These are phyloP conservation scores for Teleiodes luculella DNA, from an alignment of 2,888 invertebrate species.

Conservation along the genomic window DNA sequence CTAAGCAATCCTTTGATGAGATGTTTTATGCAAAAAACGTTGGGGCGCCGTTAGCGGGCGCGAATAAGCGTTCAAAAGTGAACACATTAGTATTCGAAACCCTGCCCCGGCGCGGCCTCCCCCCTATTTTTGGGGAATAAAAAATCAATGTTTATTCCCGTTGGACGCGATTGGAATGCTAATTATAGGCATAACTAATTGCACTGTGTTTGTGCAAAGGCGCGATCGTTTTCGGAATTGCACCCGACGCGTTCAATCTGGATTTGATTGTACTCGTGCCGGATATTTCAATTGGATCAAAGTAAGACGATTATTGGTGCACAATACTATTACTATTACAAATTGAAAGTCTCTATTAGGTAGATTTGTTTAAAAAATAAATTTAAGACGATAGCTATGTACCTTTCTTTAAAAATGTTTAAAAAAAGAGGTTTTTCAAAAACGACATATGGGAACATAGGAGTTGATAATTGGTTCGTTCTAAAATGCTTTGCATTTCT, in stretches of 20 bases:
- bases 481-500: neutral
- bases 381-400: neutral
- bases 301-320: neutral
- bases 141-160: conserved; percentile 78
- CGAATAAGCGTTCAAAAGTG: conserved; percentile 76
- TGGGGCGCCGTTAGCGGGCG: conserved; percentile 69
- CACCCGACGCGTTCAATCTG: conserved; percentile 32
- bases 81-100: conserved; percentile 75
- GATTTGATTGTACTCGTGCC: conserved; percentile 25
- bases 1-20: conserved; percentile 79
- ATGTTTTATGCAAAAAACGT: conserved; percentile 80
- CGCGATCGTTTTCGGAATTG: conserved; percentile 48
- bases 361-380: neutral
- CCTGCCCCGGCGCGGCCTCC: conserved; percentile 51
- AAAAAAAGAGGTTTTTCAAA: no score
- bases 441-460: neutral
- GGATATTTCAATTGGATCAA: neutral
- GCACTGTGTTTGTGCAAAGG: conserved; percentile 63
- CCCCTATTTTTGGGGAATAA: conserved; percentile 70
- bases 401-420: no score
- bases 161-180: conserved; percentile 71
- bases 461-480: neutral
- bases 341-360: conserved; percentile 8
- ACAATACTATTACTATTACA: no score
- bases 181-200: conserved; percentile 72